Evolutionary conservation across 2,888 invertebrate species (phyloP).

Genomic region (Eilema griseolum): DNA sequence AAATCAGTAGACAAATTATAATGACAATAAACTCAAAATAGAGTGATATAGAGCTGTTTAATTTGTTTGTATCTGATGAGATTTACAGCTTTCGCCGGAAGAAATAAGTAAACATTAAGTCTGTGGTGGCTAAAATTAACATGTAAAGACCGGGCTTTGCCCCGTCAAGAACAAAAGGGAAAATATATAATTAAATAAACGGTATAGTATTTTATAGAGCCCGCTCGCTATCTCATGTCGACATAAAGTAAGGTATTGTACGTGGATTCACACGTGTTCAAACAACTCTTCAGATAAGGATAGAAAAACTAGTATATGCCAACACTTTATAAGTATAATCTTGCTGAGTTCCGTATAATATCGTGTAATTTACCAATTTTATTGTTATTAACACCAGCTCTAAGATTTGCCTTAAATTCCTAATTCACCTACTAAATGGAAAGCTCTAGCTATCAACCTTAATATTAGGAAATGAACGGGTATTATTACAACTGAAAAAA

Average conservation of each 20-base stretch:
- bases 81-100: slow-evolving; percentile 74
- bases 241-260: slow-evolving; percentile 24
- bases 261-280: slow-evolving; percentile 47
- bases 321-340: slow-evolving; percentile 16
- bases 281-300: slow-evolving; percentile 45
- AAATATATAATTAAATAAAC: slow-evolving; percentile 44
- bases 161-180: slow-evolving; percentile 53
- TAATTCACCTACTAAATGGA: no score
- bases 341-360: not conserved
- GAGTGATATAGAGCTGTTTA: slow-evolving; percentile 50
- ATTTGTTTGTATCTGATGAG: slow-evolving; percentile 62
- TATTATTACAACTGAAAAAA: not conserved
- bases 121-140: slow-evolving; percentile 70
- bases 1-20: slow-evolving; percentile 44
- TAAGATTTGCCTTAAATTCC: no score
- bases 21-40: slow-evolving; percentile 41
- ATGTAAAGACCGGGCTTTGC: slow-evolving; percentile 53
- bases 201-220: slow-evolving; percentile 18
- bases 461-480: no score
- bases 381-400: not conserved
- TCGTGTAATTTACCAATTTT: not conserved
- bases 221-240: slow-evolving; percentile 48
- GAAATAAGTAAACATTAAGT: slow-evolving; percentile 68
- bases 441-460: no score
- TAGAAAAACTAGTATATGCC: slow-evolving; percentile 17